These are phyloP conservation scores for Sebastes cheni DNA, from an alignment of 2,797 vertebrate species.

Conservation along the genomic window DNA sequence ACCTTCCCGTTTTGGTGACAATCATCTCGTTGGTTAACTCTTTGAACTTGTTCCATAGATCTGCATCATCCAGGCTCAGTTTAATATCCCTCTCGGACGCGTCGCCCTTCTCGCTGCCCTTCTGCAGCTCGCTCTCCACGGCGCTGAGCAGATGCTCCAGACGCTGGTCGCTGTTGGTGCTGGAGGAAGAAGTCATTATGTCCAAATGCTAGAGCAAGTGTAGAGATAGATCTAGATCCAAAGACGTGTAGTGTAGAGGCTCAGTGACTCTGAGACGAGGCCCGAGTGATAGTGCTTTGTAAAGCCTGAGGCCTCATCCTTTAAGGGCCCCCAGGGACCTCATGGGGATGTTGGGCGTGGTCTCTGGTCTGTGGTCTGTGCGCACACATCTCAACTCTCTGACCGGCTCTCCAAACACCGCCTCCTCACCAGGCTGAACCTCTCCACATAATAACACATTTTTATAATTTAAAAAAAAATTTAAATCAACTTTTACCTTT, in stretches of 20 bases:
- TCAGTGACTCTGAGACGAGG: conserved; percentile 8
- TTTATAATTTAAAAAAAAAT: not conserved
- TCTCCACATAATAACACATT: not conserved
- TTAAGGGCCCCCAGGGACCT: conserved; percentile 77
- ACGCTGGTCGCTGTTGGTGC: conserved; percentile 79
- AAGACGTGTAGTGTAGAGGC: not conserved
- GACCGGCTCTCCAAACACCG: conserved; percentile 22
- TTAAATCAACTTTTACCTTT: not conserved
- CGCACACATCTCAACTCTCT: conserved; percentile 42
- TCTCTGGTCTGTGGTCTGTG: not conserved
- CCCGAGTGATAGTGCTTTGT: conserved; percentile 22
- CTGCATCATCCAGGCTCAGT: conserved; percentile 82
- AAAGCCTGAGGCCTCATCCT: conserved; percentile 56
- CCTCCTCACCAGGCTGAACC: not conserved
- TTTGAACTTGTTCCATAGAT: conserved; percentile 86
- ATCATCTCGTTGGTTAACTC: conserved; percentile 89
- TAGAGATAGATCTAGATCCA: conserved; percentile 16
- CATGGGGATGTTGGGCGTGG: conserved; percentile 77
- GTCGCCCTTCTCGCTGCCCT: conserved; percentile 86
- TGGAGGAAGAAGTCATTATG: conserved; percentile 75
- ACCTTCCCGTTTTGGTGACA: conserved; percentile 87
- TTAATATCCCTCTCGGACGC: conserved; percentile 86
- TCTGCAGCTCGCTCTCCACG: conserved; percentile 86
- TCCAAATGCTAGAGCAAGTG: conserved; percentile 18
- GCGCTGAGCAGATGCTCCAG: conserved; percentile 87